These are phyloP conservation scores for Octomys mimax DNA, from an alignment of 2,797 vertebrate species.

Conservation along the genomic window DNA sequence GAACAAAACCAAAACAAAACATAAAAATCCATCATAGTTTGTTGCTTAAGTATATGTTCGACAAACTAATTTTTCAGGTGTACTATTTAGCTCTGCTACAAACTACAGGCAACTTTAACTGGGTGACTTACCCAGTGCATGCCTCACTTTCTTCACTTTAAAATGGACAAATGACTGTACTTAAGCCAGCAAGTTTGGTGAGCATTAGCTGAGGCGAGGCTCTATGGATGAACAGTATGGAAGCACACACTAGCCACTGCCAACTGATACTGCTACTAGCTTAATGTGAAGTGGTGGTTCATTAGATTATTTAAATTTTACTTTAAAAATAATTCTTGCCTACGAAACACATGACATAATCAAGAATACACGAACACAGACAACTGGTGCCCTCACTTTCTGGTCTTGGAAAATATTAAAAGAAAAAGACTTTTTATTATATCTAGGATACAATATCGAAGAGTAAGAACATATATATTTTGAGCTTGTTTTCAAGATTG, in stretches of 20 bases:
- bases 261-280: background rate
- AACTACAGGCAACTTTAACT: background rate
- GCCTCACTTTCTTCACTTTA: background rate
- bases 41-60: background rate
- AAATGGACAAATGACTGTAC: background rate
- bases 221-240: background rate
- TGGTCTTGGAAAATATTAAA: background rate
- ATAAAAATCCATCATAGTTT: background rate
- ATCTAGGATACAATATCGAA: background rate
- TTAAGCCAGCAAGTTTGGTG: background rate
- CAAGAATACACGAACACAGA: constrained; percentile 28
- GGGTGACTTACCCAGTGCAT: background rate
- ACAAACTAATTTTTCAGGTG: background rate
- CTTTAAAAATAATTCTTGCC: background rate
- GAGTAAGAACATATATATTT: background rate
- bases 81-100: background rate
- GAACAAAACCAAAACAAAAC: too few relatives aligned
- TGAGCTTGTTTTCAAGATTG: background rate
- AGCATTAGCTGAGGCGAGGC: background rate
- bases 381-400: background rate
- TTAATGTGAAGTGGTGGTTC: background rate
- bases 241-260: background rate
- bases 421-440: background rate
- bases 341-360: background rate
- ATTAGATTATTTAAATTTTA: background rate